Conservation (phyloP, 2,888 invertebrate genomes). For the Amphimallon solstitiale region DNA sequence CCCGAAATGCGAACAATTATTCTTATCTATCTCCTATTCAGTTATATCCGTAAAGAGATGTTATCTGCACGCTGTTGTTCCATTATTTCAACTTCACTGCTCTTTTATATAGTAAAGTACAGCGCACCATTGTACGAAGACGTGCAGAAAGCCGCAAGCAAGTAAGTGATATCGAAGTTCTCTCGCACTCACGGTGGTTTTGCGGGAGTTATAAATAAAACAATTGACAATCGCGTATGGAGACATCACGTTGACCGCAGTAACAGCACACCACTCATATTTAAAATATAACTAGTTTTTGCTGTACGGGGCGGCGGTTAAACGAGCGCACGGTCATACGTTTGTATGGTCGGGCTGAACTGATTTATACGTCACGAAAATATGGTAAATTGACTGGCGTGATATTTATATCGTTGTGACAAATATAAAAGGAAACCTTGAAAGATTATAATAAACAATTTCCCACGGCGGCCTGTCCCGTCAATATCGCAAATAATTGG, state of each 20-base stretch:
- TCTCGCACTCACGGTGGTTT: too few relatives aligned
- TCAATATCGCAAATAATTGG: too few relatives aligned
- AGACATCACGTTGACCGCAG: conserved; percentile 18
- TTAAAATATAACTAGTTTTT: conserved; percentile 22
- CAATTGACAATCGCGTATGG: conserved; percentile 23
- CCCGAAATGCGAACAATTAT: too few relatives aligned
- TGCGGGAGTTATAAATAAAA: conserved; percentile 15
- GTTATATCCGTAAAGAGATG: neutral
- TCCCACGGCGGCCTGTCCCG: neutral
- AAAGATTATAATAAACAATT: conserved; percentile 24
- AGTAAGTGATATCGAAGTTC: too few relatives aligned
- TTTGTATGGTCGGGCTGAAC: neutral
- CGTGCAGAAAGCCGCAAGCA: too few relatives aligned
- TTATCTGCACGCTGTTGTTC: neutral
- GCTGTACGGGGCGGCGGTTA: neutral
- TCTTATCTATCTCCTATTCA: too few relatives aligned
- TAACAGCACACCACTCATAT: conserved; percentile 21
- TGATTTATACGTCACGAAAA: conserved; percentile 30
- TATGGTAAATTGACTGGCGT: conserved; percentile 22
- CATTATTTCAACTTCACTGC: neutral
- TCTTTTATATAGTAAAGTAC: neutral
- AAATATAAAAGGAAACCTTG: conserved; percentile 18
- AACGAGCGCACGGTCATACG: too few relatives aligned
- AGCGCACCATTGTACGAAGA: too few relatives aligned
- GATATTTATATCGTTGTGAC: conserved; percentile 20